Conservation (phyloP, 1,140 invertebrate species). For the Aphelinus certus region DNA sequence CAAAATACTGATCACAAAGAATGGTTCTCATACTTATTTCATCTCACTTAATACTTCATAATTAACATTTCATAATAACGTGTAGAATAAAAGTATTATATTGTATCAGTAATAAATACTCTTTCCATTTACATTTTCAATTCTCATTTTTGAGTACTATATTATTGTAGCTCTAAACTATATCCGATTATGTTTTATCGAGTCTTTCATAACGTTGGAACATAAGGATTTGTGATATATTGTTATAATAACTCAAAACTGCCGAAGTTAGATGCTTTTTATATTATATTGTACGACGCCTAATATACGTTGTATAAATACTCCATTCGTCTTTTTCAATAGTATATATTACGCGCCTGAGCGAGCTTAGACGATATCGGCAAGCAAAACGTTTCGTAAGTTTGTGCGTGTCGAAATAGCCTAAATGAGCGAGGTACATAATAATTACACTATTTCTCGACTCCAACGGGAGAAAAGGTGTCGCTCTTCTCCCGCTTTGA, state of each 20-base stretch:
- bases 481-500: too few relatives aligned
- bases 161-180: conserved; percentile 16
- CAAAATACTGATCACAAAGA: too few relatives aligned
- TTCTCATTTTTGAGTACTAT: not conserved
- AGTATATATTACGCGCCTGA: conserved; percentile 14
- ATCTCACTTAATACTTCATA: too few relatives aligned
- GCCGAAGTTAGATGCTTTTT: conserved; percentile 37
- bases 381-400: too few relatives aligned
- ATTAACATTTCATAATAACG: too few relatives aligned
- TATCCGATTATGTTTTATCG: conserved; percentile 17
- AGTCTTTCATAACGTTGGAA: conserved; percentile 45
- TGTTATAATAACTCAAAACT: conserved; percentile 36
- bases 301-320: conserved; percentile 17
- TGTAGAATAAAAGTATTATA: too few relatives aligned
- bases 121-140: not conserved
- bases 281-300: conserved; percentile 46
- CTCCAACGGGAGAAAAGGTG: too few relatives aligned
- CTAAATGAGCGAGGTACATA: too few relatives aligned
- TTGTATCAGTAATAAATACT: not conserved
- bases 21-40: too few relatives aligned
- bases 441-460: too few relatives aligned
- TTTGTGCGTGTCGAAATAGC: too few relatives aligned
- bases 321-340: conserved; percentile 15
- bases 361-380: too few relatives aligned
- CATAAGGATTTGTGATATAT: conserved; percentile 37